These are phyloP conservation scores for Chiridota heheva DNA, from an alignment of 35 echinoderm and acorn worm species.

Conservation along the genomic window DNA sequence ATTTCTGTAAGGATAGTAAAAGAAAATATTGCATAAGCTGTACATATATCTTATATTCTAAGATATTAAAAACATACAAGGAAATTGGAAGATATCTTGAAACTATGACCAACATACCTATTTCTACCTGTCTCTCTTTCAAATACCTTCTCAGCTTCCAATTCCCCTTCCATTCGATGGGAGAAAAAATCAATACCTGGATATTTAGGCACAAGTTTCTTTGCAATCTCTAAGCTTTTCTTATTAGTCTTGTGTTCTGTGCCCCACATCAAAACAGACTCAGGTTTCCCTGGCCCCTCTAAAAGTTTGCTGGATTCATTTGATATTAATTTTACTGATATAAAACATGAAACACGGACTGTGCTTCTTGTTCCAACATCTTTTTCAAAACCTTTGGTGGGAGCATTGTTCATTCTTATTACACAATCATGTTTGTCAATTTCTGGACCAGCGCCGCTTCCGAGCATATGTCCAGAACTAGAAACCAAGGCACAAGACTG, in stretches of 20 bases:
- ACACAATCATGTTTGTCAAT: slow-evolving; percentile 90
- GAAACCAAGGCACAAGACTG: slow-evolving; percentile 84
- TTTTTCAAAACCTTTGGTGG: slow-evolving; percentile 63
- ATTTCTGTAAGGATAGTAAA: too few relatives aligned
- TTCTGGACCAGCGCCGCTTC: slow-evolving; percentile 55
- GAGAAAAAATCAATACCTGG: too few relatives aligned
- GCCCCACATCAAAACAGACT: slow-evolving; percentile 20
- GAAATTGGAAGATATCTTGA: too few relatives aligned
- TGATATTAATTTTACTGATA: not conserved
- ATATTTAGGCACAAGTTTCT: not conserved
- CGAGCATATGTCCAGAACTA: slow-evolving; percentile 88
- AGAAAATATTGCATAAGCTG: too few relatives aligned
- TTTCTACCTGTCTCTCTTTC: too few relatives aligned
- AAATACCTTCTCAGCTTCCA: too few relatives aligned
- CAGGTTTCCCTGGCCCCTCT: not conserved
- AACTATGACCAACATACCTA: too few relatives aligned
- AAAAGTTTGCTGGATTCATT: not conserved
- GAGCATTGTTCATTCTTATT: slow-evolving; percentile 91
- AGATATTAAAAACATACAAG: too few relatives aligned
- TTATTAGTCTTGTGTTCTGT: not conserved
- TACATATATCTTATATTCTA: too few relatives aligned
- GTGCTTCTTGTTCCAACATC: slow-evolving; percentile 79
- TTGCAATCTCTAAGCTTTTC: not conserved
- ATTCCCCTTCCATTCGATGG: too few relatives aligned
- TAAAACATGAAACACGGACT: slow-evolving; percentile 43